Evolutionary conservation across 2,113 vertebrate genomes (phyloP).

Genomic region (Gallinago jamesoni): DNA sequence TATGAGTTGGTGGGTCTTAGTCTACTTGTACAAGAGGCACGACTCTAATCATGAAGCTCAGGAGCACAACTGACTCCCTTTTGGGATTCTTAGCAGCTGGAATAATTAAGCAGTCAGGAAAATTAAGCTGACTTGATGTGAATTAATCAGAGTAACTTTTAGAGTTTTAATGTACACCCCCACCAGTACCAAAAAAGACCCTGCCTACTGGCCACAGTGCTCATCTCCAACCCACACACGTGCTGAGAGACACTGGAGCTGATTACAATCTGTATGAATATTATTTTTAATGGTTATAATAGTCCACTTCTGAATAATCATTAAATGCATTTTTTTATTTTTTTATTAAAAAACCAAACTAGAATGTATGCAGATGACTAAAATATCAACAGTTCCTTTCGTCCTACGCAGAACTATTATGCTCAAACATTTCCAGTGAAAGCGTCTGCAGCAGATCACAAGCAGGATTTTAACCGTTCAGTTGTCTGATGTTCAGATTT

Average conservation of each 20-base stretch:
- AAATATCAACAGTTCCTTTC: constrained; percentile 76
- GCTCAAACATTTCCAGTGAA: constrained; percentile 61
- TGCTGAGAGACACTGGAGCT: constrained; percentile 9
- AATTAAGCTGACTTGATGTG: constrained; percentile 31
- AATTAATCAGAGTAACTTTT: constrained; percentile 48
- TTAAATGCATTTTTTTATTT: constrained; percentile 61
- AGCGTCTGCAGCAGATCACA: constrained; percentile 41
- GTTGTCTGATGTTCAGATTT: constrained; percentile 11
- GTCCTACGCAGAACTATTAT: constrained; percentile 73
- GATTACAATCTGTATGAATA: constrained; percentile 55
- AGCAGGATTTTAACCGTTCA: constrained; percentile 1
- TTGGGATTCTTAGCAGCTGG: constrained; percentile 15
- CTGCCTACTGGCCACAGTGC: constrained; percentile 19
- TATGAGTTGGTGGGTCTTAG: background rate
- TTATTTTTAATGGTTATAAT: constrained; percentile 60
- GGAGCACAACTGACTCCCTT: background rate
- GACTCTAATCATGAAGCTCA: background rate
- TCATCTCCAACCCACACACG: constrained; percentile 46
- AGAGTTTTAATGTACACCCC: constrained; percentile 45
- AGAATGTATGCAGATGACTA: constrained; percentile 70
- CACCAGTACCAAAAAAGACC: constrained; percentile 31
- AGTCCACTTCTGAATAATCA: constrained; percentile 72
- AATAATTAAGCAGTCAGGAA: constrained; percentile 6
- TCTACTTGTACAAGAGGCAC: background rate
- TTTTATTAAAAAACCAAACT: constrained; percentile 42